Evolutionary conservation across 2,888 invertebrate genomes (phyloP), one percentile per base, ranked within the genome.

Genomic region (Mimas tiliae): DNA sequence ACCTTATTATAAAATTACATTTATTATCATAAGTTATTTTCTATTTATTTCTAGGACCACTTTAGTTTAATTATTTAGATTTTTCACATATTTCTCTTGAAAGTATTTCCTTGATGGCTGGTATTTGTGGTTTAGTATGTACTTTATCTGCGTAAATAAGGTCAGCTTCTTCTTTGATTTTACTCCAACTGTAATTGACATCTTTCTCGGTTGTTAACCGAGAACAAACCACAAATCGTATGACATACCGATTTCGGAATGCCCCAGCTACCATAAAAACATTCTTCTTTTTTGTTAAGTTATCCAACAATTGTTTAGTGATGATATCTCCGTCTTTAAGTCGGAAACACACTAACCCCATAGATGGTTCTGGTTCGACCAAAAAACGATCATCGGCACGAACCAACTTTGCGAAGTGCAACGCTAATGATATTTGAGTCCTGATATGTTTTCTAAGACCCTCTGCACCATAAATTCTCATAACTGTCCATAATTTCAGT

Each of bases 401-500:
- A 0, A 98, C 95, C 34, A 97, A 88, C 0, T 95, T 87, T 70
- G 97, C 97, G 81, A 99, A 98, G 74, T 96, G 93, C 74, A 96
- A 94, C 0, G 99, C 98, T 70, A 98, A 89, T 7, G 86, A 85
- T 9, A 97, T 94, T 72, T 97, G 97, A 67, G 95, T 94, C 65
- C 98, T 95, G 38, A 99, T 96, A 80, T 97, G 95, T 6, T 94
- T 94, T 74, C 97, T 96, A 6, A 99, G 89, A 3, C 97, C 97
- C 79, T 96, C 95, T 6, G 96, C 95, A 0, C 99, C 99, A 75
- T 97, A 96, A 67, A 96, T 91, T 71, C 98, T 95, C 75, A 99
- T 90, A 0, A 98, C 98, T 70, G 98, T 97, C 99, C 99, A 99
- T n/a, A 99, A 89, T 86, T 99, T 99, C 21, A 99, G 89, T 0